A percentile compares a stretch with the other conserved stretches of the same genome.
Conservation (phyloP, 2,113 vertebrate species). For the Aix galericulata region DNA sequence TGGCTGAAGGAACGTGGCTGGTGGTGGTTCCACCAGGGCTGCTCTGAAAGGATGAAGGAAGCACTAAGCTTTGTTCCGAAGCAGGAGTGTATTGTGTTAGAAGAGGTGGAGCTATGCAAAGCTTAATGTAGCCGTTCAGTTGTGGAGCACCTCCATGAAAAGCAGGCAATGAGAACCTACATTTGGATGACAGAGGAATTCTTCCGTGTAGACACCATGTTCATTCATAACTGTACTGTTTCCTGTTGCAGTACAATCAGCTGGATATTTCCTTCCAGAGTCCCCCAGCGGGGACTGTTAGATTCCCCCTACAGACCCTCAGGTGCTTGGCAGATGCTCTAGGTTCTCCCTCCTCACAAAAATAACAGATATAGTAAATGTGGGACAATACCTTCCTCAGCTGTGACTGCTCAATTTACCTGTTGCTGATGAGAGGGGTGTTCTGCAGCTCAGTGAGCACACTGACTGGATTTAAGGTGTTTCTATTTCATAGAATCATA, state of each 20-base stretch:
- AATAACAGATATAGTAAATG: not conserved
- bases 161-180: not conserved
- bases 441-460: not conserved
- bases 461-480: not conserved
- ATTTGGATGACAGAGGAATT: not conserved
- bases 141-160: not conserved
- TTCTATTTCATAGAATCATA: not conserved
- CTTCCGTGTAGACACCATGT: fast-evolving
- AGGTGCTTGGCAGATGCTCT: not conserved
- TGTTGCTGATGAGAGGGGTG: not conserved
- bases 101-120: not conserved
- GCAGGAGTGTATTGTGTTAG: not conserved
- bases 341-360: not conserved
- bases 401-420: not conserved
- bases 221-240: not conserved
- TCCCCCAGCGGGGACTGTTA: not conserved
- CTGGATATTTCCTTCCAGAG: not conserved
- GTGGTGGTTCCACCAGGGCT: not conserved
- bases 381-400: not conserved
- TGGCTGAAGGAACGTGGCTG: not conserved
- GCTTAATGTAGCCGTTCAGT: not conserved
- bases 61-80: not conserved
- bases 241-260: too few relatives aligned
- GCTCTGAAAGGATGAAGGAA: not conserved
- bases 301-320: not conserved